Conservation (phyloP, 2,888 invertebrate species). For the Campoplex nolae region DNA sequence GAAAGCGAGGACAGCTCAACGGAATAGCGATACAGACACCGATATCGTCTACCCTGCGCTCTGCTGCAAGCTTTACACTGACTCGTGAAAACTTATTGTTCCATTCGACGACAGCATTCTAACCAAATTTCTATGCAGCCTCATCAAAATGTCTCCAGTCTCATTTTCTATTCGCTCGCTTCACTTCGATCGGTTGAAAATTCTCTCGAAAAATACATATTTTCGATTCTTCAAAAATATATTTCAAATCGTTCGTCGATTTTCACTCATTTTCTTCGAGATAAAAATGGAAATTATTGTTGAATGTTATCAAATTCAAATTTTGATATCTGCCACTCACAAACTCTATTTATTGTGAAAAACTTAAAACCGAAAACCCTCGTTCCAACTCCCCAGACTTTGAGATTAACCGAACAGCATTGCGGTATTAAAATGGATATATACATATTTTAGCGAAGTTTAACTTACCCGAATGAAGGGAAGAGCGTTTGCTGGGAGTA, state of each 20-base stretch:
- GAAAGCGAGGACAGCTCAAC: conserved; percentile 33
- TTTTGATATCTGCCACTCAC: too few relatives aligned
- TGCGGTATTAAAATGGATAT: neutral
- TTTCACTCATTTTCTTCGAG: neutral
- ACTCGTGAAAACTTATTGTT: conserved; percentile 27
- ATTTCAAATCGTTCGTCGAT: neutral
- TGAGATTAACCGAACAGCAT: neutral
- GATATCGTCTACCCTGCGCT: neutral
- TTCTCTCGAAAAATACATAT: neutral
- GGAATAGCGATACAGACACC: conserved; percentile 12
- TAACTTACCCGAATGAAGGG: conserved; percentile 38
- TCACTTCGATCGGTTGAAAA: neutral
- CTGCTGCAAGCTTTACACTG: conserved; percentile 5
- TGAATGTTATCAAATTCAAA: too few relatives aligned
- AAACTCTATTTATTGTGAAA: neutral
- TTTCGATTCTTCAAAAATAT: too few relatives aligned
- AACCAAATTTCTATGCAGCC: neutral
- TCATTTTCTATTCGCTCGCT: neutral
- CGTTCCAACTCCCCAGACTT: neutral
- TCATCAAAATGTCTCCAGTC: neutral
- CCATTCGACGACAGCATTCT: neutral
- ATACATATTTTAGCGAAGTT: neutral
- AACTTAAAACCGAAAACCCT: neutral
- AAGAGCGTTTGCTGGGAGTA: conserved; percentile 26
- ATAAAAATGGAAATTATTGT: neutral